Percentiles rank a stretch among this genome's conserved stretches.
phyloP scores from a whole-genome alignment of 2,113 vertebrate species.

The Caloenas nicobarica region DNA sequence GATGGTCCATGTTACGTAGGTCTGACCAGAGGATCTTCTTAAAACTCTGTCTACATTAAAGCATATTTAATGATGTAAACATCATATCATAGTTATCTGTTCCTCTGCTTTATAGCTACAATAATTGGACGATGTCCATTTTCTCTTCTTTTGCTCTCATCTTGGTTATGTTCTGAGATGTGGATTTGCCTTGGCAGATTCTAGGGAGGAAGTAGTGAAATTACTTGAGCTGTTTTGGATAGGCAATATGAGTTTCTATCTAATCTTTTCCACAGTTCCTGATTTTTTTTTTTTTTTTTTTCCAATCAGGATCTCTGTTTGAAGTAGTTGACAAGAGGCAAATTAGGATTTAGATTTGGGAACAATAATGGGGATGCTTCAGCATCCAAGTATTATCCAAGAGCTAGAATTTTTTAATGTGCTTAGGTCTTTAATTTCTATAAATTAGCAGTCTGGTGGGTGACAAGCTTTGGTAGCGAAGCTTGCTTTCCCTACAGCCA shows the following conservation, averaged over 20 bases:
- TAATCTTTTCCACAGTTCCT: not conserved
- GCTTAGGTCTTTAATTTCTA: not conserved
- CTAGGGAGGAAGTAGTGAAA: not conserved
- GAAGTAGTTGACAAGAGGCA: not conserved
- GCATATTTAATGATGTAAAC: not conserved
- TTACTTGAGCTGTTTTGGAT: conserved; percentile 2
- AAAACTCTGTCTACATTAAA: not conserved
- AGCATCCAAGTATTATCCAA: not conserved
- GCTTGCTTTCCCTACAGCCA: not conserved
- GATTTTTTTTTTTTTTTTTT: not conserved
- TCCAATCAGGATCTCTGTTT: not conserved
- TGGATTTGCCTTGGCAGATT: conserved; percentile 18
- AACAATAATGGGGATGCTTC: not conserved
- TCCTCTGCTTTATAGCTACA: not conserved
- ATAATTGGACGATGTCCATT: not conserved
- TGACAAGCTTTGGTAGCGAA: not conserved
- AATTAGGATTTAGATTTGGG: not conserved
- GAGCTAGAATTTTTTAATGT: not conserved
- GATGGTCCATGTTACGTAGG: not conserved
- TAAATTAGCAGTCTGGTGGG: not conserved
- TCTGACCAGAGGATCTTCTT: not conserved
- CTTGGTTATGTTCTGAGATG: not conserved
- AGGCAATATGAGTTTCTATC: not conserved
- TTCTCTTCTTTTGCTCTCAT: not conserved
- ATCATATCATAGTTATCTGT: not conserved